phyloP scores from a whole-genome alignment of 2,888 invertebrate genomes.

The Idaea straminata region DNA sequence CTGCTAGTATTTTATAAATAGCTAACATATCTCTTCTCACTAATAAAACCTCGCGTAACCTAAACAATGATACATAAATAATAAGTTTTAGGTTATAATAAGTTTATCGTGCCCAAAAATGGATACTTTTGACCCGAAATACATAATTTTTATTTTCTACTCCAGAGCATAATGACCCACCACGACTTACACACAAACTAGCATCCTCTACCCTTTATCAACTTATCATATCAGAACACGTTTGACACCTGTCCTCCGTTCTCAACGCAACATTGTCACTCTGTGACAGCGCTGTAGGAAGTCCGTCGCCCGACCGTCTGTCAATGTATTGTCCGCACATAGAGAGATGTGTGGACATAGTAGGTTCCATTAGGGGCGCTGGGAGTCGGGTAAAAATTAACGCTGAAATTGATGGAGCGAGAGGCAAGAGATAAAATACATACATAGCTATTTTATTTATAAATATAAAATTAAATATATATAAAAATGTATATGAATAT shows the following conservation, averaged over 20 bases:
- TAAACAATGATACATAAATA: too few relatives aligned
- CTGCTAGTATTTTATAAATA: too few relatives aligned
- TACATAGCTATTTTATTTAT: too few relatives aligned
- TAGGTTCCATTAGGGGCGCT: slow-evolving; percentile 25
- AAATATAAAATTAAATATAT: too few relatives aligned
- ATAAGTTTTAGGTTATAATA: too few relatives aligned
- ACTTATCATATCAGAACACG: neutral
- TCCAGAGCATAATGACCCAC: neutral
- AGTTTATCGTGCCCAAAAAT: too few relatives aligned
- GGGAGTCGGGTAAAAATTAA: slow-evolving; percentile 23
- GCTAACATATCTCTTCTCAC: too few relatives aligned
- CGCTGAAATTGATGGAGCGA: slow-evolving; percentile 25
- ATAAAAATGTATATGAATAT: too few relatives aligned
- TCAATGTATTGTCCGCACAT: slow-evolving; percentile 45
- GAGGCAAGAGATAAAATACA: too few relatives aligned
- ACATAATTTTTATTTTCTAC: too few relatives aligned
- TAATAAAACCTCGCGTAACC: too few relatives aligned
- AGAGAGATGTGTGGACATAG: slow-evolving; percentile 17
- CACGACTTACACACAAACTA: neutral
- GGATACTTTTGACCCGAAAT: too few relatives aligned
- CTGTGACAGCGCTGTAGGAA: slow-evolving; percentile 32
- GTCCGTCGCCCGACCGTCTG: slow-evolving; percentile 45
- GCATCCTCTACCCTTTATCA: neutral
- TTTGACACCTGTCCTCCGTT: neutral
- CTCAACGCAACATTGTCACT: slow-evolving; percentile 27